Conservation (phyloP, 2,888 invertebrate genomes). For the Pilophorus perplexus region DNA sequence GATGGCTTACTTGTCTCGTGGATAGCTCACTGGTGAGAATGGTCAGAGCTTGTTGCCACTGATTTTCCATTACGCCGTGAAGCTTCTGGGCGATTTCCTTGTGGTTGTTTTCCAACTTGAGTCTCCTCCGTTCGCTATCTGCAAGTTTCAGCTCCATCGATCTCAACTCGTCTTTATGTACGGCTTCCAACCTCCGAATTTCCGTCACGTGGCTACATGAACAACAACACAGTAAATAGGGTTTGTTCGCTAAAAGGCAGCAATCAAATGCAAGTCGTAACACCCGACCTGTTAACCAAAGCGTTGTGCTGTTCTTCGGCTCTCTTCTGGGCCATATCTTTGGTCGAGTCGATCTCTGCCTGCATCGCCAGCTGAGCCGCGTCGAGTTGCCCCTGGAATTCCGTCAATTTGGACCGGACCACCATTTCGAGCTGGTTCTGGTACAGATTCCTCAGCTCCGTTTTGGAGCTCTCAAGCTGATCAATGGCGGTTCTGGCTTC, state of each 20-base stretch:
- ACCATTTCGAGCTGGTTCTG: conserved; percentile 78
- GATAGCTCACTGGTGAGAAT: conserved; percentile 57
- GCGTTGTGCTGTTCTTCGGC: conserved; percentile 40
- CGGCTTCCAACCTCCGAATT: conserved; percentile 72
- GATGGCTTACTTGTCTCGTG: not conserved
- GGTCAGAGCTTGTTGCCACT: conserved; percentile 73
- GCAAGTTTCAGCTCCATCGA: conserved; percentile 68
- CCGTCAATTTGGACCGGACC: conserved; percentile 70
- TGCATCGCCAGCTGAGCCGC: conserved; percentile 64
- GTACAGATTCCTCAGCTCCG: conserved; percentile 69
- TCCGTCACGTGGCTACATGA: conserved; percentile 67
- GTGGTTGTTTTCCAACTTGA: conserved; percentile 63
- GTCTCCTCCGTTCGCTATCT: conserved; percentile 61
- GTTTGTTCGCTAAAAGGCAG: too few species aligned
- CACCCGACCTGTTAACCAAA: conserved; percentile 43
- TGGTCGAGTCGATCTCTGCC: conserved; percentile 57
- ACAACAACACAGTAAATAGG: too few species aligned
- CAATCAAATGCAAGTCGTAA: too few species aligned
- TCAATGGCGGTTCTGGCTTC: conserved; percentile 53
- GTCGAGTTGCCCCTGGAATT: conserved; percentile 74
- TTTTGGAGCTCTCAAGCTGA: conserved; percentile 63
- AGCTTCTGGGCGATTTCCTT: conserved; percentile 69
- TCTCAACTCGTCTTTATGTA: conserved; percentile 73
- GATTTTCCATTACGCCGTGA: conserved; percentile 74
- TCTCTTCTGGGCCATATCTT: conserved; percentile 39